These are phyloP conservation scores for Ibidorhyncha struthersii DNA, from an alignment of 2,113 vertebrate genomes.

Conservation along the genomic window DNA sequence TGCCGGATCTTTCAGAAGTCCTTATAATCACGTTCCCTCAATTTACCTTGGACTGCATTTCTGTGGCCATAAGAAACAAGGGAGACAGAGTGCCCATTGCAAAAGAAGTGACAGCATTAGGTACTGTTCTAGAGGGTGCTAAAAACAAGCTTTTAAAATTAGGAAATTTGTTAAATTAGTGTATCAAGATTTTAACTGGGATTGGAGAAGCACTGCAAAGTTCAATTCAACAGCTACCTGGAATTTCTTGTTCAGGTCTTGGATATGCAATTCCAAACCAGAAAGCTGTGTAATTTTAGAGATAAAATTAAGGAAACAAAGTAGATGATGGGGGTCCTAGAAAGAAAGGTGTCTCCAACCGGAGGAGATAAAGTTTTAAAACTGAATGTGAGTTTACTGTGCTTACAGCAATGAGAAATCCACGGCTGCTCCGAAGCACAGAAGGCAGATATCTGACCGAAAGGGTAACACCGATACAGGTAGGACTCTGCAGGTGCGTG, in stretches of 20 bases:
- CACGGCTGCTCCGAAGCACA: fast-evolving
- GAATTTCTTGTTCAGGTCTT: not conserved
- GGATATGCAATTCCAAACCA: not conserved
- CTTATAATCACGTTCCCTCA: not conserved
- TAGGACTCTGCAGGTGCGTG: not conserved
- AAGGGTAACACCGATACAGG: not conserved
- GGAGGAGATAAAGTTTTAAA: not conserved
- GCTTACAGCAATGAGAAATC: not conserved
- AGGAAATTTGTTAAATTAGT: not conserved
- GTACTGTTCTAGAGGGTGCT: not conserved
- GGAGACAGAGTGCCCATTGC: not conserved
- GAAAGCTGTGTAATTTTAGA: not conserved
- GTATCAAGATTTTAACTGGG: not conserved
- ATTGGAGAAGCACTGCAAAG: not conserved
- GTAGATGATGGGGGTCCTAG: not conserved
- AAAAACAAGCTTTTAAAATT: not conserved
- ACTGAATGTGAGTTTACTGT: not conserved
- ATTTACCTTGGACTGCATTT: not conserved
- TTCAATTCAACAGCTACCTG: not conserved
- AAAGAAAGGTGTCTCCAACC: not conserved
- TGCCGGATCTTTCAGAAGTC: not conserved
- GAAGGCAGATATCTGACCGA: not conserved
- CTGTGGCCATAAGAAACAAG: not conserved
- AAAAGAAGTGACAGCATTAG: not conserved
- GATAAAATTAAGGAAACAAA: not conserved